A percentile compares a stretch with the other conserved stretches of the same genome.
Conservation (phyloP, 2,797 vertebrate species). For the Arrhamphus sclerolepis region DNA sequence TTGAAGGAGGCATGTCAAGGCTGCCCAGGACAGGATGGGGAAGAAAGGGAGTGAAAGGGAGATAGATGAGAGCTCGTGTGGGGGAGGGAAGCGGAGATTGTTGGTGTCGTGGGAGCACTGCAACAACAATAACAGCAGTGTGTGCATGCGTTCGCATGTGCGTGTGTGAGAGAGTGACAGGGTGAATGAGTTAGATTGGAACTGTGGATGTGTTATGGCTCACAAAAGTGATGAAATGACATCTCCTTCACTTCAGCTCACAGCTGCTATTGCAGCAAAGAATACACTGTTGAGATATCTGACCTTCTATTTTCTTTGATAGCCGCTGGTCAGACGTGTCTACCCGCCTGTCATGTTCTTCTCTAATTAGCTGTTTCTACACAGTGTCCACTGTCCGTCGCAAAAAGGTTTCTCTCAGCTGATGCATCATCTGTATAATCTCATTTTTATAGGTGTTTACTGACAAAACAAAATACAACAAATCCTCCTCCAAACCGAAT, state of each 20-base stretch:
- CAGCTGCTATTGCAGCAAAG: conserved; percentile 82
- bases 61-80: conserved; percentile 76
- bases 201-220: conserved; percentile 79
- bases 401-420: conserved; percentile 41
- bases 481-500: conserved; percentile 6
- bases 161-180: conserved; percentile 58
- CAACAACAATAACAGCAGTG: conserved; percentile 86
- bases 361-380: conserved; percentile 60
- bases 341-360: conserved; percentile 68
- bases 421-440: conserved; percentile 35
- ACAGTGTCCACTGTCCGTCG: conserved; percentile 53
- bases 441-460: conserved; percentile 18
- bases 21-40: conserved; percentile 74
- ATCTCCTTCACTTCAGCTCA: conserved; percentile 80
- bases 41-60: conserved; percentile 74
- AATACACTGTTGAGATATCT: conserved; percentile 77
- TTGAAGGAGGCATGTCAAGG: conserved; percentile 78
- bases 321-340: conserved; percentile 67
- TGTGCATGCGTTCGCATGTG: conserved; percentile 63
- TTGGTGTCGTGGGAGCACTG: conserved; percentile 85
- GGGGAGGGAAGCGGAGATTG: conserved; percentile 82
- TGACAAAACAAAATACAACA: conserved; percentile 5
- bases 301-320: conserved; percentile 72
- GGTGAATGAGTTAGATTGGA: conserved; percentile 75
- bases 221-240: conserved; percentile 86